phyloP scores from a whole-genome alignment of 1,140 invertebrate genomes.

The Venustaconcha ellipsiformis region DNA sequence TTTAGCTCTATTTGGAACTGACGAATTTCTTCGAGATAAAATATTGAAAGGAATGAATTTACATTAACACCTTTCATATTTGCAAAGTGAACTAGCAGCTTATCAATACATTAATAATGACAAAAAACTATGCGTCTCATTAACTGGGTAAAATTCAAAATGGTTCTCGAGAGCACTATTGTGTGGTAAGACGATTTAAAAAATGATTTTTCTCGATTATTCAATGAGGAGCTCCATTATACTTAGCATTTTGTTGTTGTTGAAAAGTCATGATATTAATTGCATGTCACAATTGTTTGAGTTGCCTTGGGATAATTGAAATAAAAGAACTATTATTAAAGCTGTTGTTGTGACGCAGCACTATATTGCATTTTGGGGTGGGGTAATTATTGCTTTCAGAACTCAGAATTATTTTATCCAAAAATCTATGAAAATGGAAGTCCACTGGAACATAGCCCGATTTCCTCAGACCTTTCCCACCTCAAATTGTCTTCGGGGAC shows the following conservation, averaged over 20 bases:
- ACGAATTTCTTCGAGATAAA: too few relatives aligned
- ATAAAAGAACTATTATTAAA: neutral
- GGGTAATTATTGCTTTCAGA: neutral
- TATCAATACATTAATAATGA: too few relatives aligned
- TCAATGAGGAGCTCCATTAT: neutral
- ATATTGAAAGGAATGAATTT: too few relatives aligned
- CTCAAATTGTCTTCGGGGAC: too few relatives aligned
- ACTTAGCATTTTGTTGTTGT: neutral
- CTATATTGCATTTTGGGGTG: slow-evolving; percentile 1
- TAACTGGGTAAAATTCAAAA: slow-evolving; percentile 71
- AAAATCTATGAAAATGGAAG: too few relatives aligned
- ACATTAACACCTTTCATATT: too few relatives aligned
- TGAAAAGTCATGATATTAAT: neutral
- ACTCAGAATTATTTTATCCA: too few relatives aligned
- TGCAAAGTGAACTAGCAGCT: too few relatives aligned
- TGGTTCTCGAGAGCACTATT: slow-evolving; percentile 98
- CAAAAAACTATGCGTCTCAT: too few relatives aligned
- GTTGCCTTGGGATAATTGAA: neutral
- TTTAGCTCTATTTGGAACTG: too few relatives aligned
- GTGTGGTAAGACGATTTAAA: slow-evolving; percentile 81
- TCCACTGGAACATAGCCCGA: too few relatives aligned
- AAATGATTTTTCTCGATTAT: neutral
- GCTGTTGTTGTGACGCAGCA: neutral
- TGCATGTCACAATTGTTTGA: neutral
- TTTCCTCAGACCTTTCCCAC: too few relatives aligned